Conservation (phyloP, 2,888 invertebrate genomes). For the Apomyelois bistriatella region DNA sequence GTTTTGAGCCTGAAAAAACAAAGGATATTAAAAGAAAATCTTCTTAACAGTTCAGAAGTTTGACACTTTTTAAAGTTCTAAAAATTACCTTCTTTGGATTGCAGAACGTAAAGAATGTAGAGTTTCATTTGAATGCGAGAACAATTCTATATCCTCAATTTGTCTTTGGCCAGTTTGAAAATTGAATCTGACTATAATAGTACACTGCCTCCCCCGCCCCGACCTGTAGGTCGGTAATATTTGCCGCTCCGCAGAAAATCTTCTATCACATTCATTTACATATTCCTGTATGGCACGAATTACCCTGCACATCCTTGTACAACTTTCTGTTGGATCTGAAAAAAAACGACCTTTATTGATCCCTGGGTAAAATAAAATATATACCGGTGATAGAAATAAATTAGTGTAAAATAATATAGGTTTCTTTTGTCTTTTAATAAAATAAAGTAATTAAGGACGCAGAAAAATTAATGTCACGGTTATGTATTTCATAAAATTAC, state of each 20-base stretch:
- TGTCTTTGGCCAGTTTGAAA: constrained; percentile 93
- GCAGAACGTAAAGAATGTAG: constrained; percentile 90
- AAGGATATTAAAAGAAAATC: not conserved
- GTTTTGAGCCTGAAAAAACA: constrained; percentile 63
- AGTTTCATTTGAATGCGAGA: constrained; percentile 96
- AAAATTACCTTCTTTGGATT: constrained; percentile 81
- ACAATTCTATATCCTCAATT: constrained; percentile 94
- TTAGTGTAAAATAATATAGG: too few relatives aligned
- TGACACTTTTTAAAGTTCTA: not conserved
- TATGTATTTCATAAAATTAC: too few relatives aligned
- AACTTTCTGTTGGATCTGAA: constrained; percentile 62
- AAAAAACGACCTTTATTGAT: too few relatives aligned
- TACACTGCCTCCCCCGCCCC: constrained; percentile 93
- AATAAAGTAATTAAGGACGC: too few relatives aligned
- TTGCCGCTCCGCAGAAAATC: constrained; percentile 92
- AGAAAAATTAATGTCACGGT: too few relatives aligned
- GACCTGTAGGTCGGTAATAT: constrained; percentile 94
- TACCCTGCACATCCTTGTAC: constrained; percentile 91
- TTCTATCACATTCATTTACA: constrained; percentile 95
- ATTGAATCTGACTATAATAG: constrained; percentile 87
- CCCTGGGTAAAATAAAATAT: too few relatives aligned
- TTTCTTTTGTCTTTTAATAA: too few relatives aligned
- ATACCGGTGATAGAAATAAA: too few relatives aligned
- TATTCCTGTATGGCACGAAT: constrained; percentile 97
- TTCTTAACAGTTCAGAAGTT: not conserved